Evolutionary conservation across 2,888 invertebrate species (phyloP).

Genomic region (Lasioglossum villosulum): DNA sequence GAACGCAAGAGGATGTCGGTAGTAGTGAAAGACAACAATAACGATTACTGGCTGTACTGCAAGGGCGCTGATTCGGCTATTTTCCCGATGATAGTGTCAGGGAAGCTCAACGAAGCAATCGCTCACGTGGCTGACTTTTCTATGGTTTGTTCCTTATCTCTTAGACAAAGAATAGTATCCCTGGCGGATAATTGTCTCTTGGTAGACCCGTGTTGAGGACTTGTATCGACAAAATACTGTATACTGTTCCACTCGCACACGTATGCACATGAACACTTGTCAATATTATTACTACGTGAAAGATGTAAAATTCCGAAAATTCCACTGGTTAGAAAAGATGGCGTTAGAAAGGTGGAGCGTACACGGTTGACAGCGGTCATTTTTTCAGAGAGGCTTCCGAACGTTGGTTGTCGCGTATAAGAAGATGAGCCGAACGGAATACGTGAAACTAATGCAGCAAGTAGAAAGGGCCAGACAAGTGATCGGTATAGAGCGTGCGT

Average conservation of each 20-base stretch:
- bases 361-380: background rate
- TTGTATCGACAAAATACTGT: no score
- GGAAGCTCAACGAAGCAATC: slow-evolving; percentile 82
- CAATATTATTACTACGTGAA: no score
- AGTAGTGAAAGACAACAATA: slow-evolving; percentile 89
- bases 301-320: no score
- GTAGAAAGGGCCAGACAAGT: slow-evolving; percentile 84
- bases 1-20: slow-evolving; percentile 97
- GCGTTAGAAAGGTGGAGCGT: background rate
- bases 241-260: no score
- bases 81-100: slow-evolving; percentile 87
- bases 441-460: slow-evolving; percentile 84
- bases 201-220: no score
- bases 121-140: slow-evolving; percentile 86
- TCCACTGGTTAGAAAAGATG: background rate
- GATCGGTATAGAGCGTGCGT: slow-evolving; percentile 83
- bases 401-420: slow-evolving; percentile 93
- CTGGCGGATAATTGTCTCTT: no score
- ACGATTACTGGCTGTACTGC: slow-evolving; percentile 90
- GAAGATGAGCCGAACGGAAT: slow-evolving; percentile 89
- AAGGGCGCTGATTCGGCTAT: slow-evolving; percentile 94
- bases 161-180: no score
- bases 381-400: slow-evolving; percentile 88
- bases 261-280: no score
- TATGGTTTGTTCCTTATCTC: slow-evolving; percentile 80